phyloP scores from a whole-genome alignment of 2,888 invertebrate species.

The Druceiella hillmani region DNA sequence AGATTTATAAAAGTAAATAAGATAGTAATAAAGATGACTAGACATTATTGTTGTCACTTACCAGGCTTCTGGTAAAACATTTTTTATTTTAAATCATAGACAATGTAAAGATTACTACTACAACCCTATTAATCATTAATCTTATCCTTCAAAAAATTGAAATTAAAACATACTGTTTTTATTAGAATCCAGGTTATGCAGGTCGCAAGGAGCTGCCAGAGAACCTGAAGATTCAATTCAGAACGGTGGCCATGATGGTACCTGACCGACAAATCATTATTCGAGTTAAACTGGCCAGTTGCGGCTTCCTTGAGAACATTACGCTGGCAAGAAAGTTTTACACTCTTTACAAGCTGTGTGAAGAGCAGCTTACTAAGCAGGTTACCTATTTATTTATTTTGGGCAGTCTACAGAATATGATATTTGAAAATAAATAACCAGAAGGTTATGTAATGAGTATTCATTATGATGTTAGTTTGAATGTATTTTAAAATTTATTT shows the following conservation, averaged over 20 bases:
- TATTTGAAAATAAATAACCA: not conserved
- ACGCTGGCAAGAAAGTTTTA: slow-evolving; percentile 94
- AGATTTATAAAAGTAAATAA: too few species aligned
- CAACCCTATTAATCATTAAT: too few species aligned
- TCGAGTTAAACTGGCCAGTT: slow-evolving; percentile 90
- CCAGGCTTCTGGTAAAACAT: too few species aligned
- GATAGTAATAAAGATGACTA: too few species aligned
- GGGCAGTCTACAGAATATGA: not conserved
- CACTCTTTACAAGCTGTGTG: slow-evolving; percentile 93
- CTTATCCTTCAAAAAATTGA: too few species aligned
- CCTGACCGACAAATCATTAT: slow-evolving; percentile 97
- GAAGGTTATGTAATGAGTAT: not conserved
- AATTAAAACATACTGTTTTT: too few species aligned
- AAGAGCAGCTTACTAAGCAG: slow-evolving; percentile 96
- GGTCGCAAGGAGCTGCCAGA: slow-evolving; percentile 95
- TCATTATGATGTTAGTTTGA: too few species aligned
- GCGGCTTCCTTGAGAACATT: slow-evolving; percentile 94
- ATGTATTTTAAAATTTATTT: too few species aligned
- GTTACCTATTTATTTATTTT: slow-evolving; percentile 35
- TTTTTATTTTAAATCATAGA: too few species aligned
- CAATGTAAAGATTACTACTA: too few species aligned
- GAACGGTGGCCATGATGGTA: slow-evolving; percentile 99
- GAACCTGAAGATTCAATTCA: slow-evolving; percentile 95
- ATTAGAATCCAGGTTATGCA: slow-evolving; percentile 94
- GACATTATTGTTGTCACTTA: too few species aligned